These are phyloP conservation scores for Meda fulgida DNA, from an alignment of 2,797 vertebrate species.

Conservation along the genomic window DNA sequence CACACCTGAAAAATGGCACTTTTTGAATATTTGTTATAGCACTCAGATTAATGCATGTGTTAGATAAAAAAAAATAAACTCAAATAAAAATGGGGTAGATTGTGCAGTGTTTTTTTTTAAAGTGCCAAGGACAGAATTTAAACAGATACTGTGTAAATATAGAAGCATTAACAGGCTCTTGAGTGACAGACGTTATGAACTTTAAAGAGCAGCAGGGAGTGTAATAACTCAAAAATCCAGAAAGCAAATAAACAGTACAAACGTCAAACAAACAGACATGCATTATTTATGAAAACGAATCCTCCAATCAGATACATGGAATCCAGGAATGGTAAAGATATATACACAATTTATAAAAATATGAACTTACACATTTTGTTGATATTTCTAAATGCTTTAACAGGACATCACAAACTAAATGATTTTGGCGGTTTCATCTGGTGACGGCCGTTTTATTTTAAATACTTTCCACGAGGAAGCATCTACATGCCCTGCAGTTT, in stretches of 20 bases:
- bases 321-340: slow-evolving; percentile 4
- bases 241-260: slow-evolving; percentile 58
- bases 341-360: slow-evolving; percentile 35
- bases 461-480: slow-evolving; percentile 35
- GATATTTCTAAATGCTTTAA: slow-evolving; percentile 47
- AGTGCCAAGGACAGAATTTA: slow-evolving; percentile 52
- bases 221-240: slow-evolving; percentile 52
- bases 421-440: not conserved
- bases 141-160: slow-evolving; percentile 65
- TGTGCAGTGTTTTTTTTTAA: slow-evolving; percentile 72
- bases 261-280: slow-evolving; percentile 58
- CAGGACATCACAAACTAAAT: slow-evolving; percentile 42
- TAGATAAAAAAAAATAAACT: no score
- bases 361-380: slow-evolving; percentile 49
- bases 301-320: not conserved
- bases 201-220: slow-evolving; percentile 55
- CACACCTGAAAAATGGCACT: rapidly evolving
- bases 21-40: not conserved
- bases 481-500: slow-evolving; percentile 47
- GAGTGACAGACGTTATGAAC: slow-evolving; percentile 52
- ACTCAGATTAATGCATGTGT: not conserved
- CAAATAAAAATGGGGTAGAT: no score
- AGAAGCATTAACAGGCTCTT: slow-evolving; percentile 57
- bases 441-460: not conserved
- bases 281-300: slow-evolving; percentile 61